Percentiles rank a stretch among this genome's conserved stretches.
phyloP scores from a whole-genome alignment of 37 sponge, comb jelly and placozoan species.

The Haliclona indistincta region DNA sequence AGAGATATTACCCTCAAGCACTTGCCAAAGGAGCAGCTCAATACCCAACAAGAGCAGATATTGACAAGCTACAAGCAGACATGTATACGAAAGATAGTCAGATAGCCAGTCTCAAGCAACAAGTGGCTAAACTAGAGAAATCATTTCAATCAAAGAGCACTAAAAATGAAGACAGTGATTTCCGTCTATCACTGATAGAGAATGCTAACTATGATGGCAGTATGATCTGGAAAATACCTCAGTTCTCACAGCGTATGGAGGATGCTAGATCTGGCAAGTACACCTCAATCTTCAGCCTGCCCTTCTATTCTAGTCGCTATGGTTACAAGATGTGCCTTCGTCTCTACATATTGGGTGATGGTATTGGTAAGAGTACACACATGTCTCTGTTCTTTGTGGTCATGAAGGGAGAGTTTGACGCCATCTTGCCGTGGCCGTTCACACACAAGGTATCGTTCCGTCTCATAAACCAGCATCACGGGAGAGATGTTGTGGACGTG shows the following conservation, averaged over 20 bases:
- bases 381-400: constrained; percentile 80
- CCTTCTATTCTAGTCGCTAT: constrained; percentile 75
- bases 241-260: constrained; percentile 59
- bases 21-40: too few relatives aligned
- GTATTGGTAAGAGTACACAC: constrained; percentile 70
- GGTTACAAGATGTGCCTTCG: constrained; percentile 88
- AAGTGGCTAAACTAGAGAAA: constrained; percentile 40
- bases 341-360: constrained; percentile 81
- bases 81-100: constrained; percentile 13
- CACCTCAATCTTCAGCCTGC: constrained; percentile 77
- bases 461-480: constrained; percentile 67
- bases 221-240: constrained; percentile 80
- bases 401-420: constrained; percentile 85
- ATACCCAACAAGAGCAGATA: not conserved
- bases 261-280: constrained; percentile 74
- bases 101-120: constrained; percentile 10
- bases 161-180: constrained; percentile 71
- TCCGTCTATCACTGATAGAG: constrained; percentile 72
- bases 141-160: constrained; percentile 25
- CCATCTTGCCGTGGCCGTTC: constrained; percentile 81
- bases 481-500: constrained; percentile 60
- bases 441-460: constrained; percentile 70
- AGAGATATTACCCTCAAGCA: too few relatives aligned
- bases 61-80: constrained; percentile 1
- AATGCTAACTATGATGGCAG: constrained; percentile 62